Percentiles rank a stretch among this genome's conserved stretches.
These are phyloP conservation scores for Rhabdomys dilectus DNA, from an alignment of 2,113 vertebrate species.

Conservation along the genomic window DNA sequence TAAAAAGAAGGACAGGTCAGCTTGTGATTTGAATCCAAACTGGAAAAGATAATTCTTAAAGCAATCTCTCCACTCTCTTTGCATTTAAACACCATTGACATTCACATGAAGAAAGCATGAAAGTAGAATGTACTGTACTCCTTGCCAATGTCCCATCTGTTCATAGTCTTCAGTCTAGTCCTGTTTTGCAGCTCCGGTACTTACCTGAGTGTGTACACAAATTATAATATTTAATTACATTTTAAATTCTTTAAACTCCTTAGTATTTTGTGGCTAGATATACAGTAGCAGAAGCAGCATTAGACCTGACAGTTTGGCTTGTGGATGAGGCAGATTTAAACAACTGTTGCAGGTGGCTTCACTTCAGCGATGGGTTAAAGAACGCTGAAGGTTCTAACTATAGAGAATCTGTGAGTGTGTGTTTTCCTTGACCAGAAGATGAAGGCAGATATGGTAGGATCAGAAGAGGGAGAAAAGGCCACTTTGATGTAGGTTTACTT, in stretches of 20 bases:
- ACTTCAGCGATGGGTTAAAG: constrained; percentile 37
- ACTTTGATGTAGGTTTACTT: background rate
- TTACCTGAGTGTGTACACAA: background rate
- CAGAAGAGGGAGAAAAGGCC: background rate
- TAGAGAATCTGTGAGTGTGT: background rate
- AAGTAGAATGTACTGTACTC: background rate
- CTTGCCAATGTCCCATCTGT: background rate
- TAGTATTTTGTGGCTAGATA: constrained; percentile 29
- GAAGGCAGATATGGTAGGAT: background rate
- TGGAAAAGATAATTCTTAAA: too few relatives aligned
- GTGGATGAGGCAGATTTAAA: background rate
- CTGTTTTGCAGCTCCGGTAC: background rate
- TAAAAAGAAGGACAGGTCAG: background rate
- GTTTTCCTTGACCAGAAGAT: constrained; percentile 18
- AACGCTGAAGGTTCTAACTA: background rate
- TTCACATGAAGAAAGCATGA: background rate
- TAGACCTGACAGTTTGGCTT: background rate
- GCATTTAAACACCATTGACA: background rate
- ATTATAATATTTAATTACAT: constrained; percentile 31
- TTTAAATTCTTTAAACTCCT: background rate
- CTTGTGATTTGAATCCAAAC: constrained; percentile 6
- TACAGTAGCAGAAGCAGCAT: background rate
- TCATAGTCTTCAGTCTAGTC: background rate
- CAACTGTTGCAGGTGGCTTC: background rate
- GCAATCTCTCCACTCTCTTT: background rate